Evolutionary conservation across 2,888 invertebrate genomes (phyloP), one percentile per base, ranked within the genome.

Genomic region (Drosophila parthenogenetica): DNA sequence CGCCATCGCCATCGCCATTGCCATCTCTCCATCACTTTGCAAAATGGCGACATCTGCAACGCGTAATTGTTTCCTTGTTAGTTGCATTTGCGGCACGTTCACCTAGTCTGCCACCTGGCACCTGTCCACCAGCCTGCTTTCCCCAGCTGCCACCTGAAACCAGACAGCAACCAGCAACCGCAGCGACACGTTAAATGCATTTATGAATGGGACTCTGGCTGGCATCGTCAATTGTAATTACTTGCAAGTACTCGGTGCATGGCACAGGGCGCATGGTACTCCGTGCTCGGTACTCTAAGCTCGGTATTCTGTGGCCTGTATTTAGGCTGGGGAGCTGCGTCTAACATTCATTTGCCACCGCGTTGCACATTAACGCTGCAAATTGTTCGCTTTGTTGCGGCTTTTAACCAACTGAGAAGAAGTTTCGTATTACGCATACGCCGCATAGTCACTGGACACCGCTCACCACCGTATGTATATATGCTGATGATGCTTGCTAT

Each of bases 51-150:
- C 89, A 79, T 81, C 86, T 78, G 81, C 79, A 69, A 32, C 60
- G 87, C 90, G 89, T 86, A 86, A 86, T 86, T 89, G 85, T 86
- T 86, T 89, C 85, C 85, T 87, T 86, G 90, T 89, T 86, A 87
- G 89, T 76, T 82, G 69, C 76, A 76, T 79, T 81, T 79, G 82
- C 45, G 75, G 77, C 89, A 85, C 86, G 88, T 87, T 76, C 77
- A 79, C 83, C 87, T 80, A 66, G 62, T 62, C 61, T 25, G 70
- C 42, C 71, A 42, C 50, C 37, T 22, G 48, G 11, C 42, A 45
- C 29, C 22, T 55, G 65, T 49, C 1, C 29, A 29, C 29, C 29
- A 2, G 29, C 8, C 25, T 2, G 0, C 25, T 7, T 25, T 0
- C 19, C 25, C 40, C 39, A 25, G 2, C 54, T 32, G 40, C 54